A percentile compares a stretch with the other conserved stretches of the same genome.
Evolutionary conservation across 1,140 invertebrate species (phyloP).

Genomic region (Venturia canescens): DNA sequence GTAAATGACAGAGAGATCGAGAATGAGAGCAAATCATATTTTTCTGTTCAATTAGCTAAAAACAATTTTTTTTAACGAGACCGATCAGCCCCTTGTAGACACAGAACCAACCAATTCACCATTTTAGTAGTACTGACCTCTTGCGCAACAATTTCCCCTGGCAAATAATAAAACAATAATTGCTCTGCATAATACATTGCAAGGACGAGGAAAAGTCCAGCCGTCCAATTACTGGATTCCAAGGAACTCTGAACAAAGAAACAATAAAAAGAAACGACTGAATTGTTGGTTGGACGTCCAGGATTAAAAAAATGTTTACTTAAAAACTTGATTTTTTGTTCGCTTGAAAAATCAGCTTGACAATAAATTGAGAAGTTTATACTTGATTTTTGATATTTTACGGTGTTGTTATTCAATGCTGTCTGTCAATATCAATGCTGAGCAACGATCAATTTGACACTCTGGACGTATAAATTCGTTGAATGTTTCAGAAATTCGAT

Average conservation of each 20-base stretch:
- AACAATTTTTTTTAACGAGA: not conserved
- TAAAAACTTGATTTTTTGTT: too few relatives aligned
- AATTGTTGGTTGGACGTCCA: not conserved
- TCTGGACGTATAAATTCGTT: not conserved
- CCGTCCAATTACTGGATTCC: not conserved
- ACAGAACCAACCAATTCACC: not conserved
- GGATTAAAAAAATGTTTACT: not conserved
- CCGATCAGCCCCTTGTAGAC: not conserved
- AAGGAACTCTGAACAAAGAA: conserved; percentile 30
- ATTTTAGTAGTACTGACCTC: conserved; percentile 16
- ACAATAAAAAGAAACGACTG: not conserved
- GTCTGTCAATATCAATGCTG: too few relatives aligned
- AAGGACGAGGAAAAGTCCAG: conserved; percentile 35
- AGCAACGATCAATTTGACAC: too few relatives aligned
- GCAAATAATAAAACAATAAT: conserved; percentile 48
- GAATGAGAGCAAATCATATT: not conserved
- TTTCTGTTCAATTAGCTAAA: not conserved
- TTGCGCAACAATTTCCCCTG: conserved; percentile 33
- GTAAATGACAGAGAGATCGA: not conserved
- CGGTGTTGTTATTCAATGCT: too few relatives aligned
- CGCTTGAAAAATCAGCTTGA: too few relatives aligned
- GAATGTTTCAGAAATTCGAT: not conserved
- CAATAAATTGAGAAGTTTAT: too few relatives aligned
- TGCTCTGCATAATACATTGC: conserved; percentile 49
- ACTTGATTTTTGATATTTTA: too few relatives aligned